These are phyloP conservation scores for Cheirogaleus major DNA, from an alignment of 2,797 vertebrate species.

Conservation along the genomic window DNA sequence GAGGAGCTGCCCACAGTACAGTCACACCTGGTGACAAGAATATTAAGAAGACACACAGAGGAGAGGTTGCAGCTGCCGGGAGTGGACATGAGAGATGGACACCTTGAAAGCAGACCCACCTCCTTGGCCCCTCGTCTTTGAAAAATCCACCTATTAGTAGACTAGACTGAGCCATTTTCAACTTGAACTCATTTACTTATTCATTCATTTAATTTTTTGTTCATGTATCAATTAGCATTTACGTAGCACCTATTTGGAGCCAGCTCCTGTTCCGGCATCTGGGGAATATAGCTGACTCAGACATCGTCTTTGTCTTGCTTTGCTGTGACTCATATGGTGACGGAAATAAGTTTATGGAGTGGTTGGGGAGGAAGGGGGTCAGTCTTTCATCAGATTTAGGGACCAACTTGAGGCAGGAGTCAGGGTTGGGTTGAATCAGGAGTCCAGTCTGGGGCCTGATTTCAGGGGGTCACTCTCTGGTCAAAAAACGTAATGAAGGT, in stretches of 20 bases:
- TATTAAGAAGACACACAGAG: neutral
- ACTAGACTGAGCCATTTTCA: neutral
- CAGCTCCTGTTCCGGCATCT: neutral
- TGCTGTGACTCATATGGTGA: neutral
- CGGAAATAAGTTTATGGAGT: neutral
- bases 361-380: neutral
- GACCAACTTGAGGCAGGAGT: neutral
- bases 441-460: neutral
- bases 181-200: neutral
- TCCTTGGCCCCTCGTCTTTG: neutral
- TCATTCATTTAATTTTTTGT: slow-evolving; percentile 4
- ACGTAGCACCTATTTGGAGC: slow-evolving; percentile 28
- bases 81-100: neutral
- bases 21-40: neutral
- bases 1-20: neutral
- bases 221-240: neutral
- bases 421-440: neutral
- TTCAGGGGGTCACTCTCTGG: neutral
- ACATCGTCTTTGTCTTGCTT: neutral
- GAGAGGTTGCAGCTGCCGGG: neutral
- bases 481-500: neutral
- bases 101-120: neutral
- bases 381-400: neutral
- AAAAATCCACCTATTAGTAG: neutral
- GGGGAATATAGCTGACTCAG: neutral